phyloP scores from a whole-genome alignment of 2,113 vertebrate species.

The Aegotheles bennettii region DNA sequence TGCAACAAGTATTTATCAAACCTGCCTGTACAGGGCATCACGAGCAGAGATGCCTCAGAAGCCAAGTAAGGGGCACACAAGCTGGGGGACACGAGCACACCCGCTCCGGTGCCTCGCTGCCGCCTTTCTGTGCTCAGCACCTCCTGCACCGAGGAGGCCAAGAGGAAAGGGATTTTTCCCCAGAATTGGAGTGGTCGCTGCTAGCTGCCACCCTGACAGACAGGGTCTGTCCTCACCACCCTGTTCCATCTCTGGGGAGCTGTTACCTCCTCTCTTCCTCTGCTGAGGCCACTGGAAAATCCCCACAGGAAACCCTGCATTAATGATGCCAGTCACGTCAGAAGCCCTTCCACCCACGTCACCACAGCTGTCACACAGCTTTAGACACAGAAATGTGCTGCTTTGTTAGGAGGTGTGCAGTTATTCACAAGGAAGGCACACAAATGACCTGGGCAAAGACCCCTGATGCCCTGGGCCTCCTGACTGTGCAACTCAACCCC shows the following conservation, averaged over 20 bases:
- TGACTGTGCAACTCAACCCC: accelerated
- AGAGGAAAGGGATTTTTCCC: background rate
- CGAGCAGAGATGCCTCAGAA: background rate
- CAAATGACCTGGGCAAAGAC: background rate
- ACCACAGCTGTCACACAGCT: background rate
- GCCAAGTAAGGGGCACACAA: background rate
- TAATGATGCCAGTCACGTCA: accelerated
- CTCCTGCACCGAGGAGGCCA: accelerated
- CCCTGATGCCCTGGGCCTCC: background rate
- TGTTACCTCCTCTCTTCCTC: background rate
- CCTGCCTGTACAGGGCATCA: background rate
- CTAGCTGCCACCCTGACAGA: background rate
- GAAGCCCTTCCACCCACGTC: background rate
- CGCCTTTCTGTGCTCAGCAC: accelerated
- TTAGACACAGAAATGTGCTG: accelerated
- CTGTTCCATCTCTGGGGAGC: background rate
- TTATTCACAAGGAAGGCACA: background rate
- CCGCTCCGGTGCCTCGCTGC: background rate
- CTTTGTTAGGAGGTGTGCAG: background rate
- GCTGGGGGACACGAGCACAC: background rate
- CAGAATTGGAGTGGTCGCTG: accelerated
- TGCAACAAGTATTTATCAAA: background rate
- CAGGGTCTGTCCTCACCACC: background rate
- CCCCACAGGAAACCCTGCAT: background rate
- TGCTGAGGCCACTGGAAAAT: background rate